Base-by-base conservation (phyloP, 2,113 vertebrate genomes). In the Sebastes fasciatus region DNA sequence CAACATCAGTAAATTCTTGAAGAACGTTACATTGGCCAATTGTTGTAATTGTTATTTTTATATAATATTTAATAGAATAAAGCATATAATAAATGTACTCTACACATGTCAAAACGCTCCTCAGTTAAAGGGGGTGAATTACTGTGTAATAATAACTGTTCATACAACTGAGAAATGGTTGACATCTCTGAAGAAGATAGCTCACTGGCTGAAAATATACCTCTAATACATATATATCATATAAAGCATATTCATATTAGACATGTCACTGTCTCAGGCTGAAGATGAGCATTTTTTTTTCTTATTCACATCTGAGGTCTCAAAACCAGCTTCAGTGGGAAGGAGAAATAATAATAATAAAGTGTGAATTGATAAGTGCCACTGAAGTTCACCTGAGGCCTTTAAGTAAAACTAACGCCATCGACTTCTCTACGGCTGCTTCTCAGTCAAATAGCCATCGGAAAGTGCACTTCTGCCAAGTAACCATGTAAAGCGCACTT, bases 121-220 rank as follows among this genome's bases (percentile, higher is more conserved):
- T 88, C 69, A 63, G 78, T 86, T 34, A 81, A 87, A 89, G 70
- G 65, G 84, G 86, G 74, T 74, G 83, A 88, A 62, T 76, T 61
- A 77, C 69, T 80, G 71, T 84, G 34, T 34, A 34, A 17, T 74
- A 61, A 65, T 74, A 79, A 75, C 60, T 79, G 74, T 85, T 88
- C 70, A 80, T 83, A 91, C 74, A 86, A 86, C 85, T 84, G 83
- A 92, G 80, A 75, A 83, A 89, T 86, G 93, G 80, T 86, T 91
- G 92, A 93, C 90, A 94, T 93, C 91, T 93, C 90, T 91, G 89
- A 87, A 85, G 89, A 92, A 84, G 77, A 80, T 89, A 87, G 84
- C 78, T 90, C 89, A 86, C 87, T 79, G 89, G 91, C 93, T 90
- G 90, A 92, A 94, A 94, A 94, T 91, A 93, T 91, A 91, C 88